Evolutionary conservation across 2,113 vertebrate species (phyloP).

Genomic region (Tetrao urogallus): DNA sequence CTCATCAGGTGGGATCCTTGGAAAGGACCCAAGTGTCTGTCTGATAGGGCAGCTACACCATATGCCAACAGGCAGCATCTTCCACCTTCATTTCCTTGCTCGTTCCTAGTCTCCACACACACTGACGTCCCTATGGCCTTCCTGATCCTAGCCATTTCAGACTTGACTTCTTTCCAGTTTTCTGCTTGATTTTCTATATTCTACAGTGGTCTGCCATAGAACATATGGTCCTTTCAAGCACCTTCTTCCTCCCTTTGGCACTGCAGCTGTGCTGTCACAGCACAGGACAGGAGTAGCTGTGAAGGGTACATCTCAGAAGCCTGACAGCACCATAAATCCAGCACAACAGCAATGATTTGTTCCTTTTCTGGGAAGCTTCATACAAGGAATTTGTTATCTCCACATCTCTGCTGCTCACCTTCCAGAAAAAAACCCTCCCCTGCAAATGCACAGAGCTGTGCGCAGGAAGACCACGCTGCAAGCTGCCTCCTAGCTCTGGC

Average conservation of each 20-base stretch:
- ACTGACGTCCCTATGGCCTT: rapidly evolving
- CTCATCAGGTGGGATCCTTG: not conserved
- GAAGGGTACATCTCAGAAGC: not conserved
- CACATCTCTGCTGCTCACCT: not conserved
- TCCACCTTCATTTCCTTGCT: not conserved
- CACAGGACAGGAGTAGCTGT: not conserved
- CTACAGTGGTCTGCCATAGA: rapidly evolving
- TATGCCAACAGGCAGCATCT: not conserved
- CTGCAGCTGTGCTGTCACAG: rapidly evolving
- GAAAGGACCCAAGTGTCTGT: not conserved
- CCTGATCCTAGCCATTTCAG: not conserved
- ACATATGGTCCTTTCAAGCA: too few relatives aligned
- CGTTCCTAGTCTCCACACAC: not conserved
- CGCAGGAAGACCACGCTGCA: rapidly evolving
- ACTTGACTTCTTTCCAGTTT: too few relatives aligned
- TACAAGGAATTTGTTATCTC: not conserved
- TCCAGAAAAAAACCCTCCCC: not conserved
- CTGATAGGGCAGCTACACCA: rapidly evolving
- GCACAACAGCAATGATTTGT: not conserved
- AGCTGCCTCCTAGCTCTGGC: not conserved
- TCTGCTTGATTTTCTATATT: not conserved
- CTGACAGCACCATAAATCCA: not conserved
- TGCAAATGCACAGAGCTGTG: not conserved
- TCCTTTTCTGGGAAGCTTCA: constrained; percentile 58
- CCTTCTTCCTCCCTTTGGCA: not conserved